phyloP scores from a whole-genome alignment of 2,888 invertebrate species.

The Hetaerina titia region DNA sequence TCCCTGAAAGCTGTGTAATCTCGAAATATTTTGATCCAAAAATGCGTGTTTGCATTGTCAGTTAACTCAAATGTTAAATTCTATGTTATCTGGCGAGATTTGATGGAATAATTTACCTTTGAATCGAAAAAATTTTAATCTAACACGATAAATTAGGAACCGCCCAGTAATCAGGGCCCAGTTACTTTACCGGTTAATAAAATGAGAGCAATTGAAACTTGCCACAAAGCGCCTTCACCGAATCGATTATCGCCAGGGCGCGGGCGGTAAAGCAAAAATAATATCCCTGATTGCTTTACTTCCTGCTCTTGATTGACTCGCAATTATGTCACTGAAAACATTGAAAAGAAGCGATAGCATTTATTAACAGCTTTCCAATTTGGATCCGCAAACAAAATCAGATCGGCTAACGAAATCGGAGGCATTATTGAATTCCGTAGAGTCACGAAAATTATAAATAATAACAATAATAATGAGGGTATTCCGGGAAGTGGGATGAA shows the following conservation, averaged over 20 bases:
- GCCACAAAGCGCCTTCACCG: not conserved
- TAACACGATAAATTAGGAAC: not conserved
- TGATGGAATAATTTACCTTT: not conserved
- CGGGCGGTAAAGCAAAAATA: not conserved
- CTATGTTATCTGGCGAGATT: too few species aligned
- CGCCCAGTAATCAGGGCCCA: not conserved
- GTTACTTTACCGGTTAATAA: not conserved
- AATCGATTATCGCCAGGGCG: slow-evolving; percentile 8
- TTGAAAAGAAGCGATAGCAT: not conserved
- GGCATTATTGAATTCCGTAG: not conserved
- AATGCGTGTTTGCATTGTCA: too few species aligned
- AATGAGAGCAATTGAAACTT: not conserved
- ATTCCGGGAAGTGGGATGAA: not conserved
- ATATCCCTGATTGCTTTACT: slow-evolving; percentile 28
- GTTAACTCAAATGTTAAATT: too few species aligned
- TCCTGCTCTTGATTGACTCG: not conserved
- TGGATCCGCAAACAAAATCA: not conserved
- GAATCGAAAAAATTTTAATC: slow-evolving; percentile 11
- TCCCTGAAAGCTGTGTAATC: too few species aligned
- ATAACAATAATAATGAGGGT: not conserved
- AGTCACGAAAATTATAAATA: not conserved
- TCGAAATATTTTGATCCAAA: too few species aligned
- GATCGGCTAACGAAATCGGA: not conserved
- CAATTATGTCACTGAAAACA: not conserved
- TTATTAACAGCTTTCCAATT: slow-evolving; percentile 1